Conservation (phyloP, 2,888 invertebrate genomes). For the Opisthograptis luteolata region DNA sequence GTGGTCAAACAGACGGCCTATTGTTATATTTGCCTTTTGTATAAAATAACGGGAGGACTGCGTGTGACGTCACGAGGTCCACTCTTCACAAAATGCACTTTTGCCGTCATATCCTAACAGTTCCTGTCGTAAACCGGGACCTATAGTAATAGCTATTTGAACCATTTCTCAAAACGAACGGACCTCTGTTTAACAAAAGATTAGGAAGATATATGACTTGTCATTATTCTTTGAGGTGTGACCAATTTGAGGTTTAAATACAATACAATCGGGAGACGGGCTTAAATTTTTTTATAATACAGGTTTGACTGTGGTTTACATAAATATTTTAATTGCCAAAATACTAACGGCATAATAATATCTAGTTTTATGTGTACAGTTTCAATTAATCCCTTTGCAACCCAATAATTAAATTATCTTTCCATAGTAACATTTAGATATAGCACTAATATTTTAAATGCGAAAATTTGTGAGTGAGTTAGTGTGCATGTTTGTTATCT, state of each 20-base stretch:
- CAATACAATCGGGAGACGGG: slow-evolving; percentile 56
- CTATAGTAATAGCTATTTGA: slow-evolving; percentile 55
- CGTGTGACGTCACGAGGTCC: slow-evolving; percentile 66
- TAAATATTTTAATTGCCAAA: no score
- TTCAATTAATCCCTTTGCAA: no score
- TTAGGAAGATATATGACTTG: slow-evolving; percentile 67
- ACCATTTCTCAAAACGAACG: slow-evolving; percentile 70
- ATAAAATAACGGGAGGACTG: slow-evolving; percentile 62
- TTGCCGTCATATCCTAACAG: slow-evolving; percentile 76
- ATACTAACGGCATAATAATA: no score
- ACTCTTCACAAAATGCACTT: slow-evolving; percentile 75
- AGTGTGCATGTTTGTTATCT: no score
- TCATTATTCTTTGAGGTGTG: slow-evolving; percentile 66
- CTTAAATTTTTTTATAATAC: slow-evolving; percentile 52
- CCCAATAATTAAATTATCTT: no score
- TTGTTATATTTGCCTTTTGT: slow-evolving; percentile 70
- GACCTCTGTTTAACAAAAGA: slow-evolving; percentile 65
- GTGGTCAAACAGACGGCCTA: slow-evolving; percentile 66
- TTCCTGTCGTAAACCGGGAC: slow-evolving; percentile 78
- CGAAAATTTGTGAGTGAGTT: no score
- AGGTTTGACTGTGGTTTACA: slow-evolving; percentile 53
- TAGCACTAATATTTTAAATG: no score
- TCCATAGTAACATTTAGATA: not conserved
- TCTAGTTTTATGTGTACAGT: no score
- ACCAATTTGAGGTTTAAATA: slow-evolving; percentile 78